Base-by-base conservation (phyloP, 2,797 vertebrate species). In the Phrynocephalus vlangalii region DNA sequence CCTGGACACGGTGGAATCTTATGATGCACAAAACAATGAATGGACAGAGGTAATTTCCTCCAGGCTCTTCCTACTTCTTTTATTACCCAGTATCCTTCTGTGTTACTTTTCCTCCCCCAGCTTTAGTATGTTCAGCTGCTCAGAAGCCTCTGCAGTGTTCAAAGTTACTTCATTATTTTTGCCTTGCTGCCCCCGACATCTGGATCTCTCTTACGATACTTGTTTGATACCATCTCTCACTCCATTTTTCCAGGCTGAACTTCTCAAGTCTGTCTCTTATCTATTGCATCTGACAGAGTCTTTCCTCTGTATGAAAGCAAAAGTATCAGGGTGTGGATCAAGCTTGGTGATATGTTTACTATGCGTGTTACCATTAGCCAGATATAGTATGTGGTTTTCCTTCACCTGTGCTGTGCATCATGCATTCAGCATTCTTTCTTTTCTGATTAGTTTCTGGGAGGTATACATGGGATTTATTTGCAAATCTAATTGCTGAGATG, bases 1-100 rank as follows among this genome's bases (percentile, higher is more conserved):
- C 92, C 96, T 99, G 94, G 98, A 96, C 92, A 98, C 97, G 0
- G 98, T 99, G 3, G 99, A 99, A 95, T 99, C 98, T 79, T 99
- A 99, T 0, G 98, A 99, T 90, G 97, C 98, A 73, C 98, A 99
- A 94, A 99, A 98, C 95, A 98, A 99, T 4, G 98, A 99, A 92
- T 99, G 99, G 99, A 98, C 97, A 63, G 98, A 99, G 98, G 99
- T 99, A 97, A 90, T 0, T 1, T 52, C 30, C 1, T 10, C 0
- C 7, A 83, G 11, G 18, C 2, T 1, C 10, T 0, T 1, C 13
- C 18, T 28, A 56, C 30, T 82, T n/a, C 77, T 28, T 2, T 16
- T 20, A 67, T 33, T 50, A 6, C 38, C 71, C 15, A 28, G 38
- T 56, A 38, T n/a, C 4, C 50, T 28, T 63, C 5, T 2, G 22